Evolutionary conservation across 2,797 vertebrate species (phyloP), one percentile per base, ranked within the genome.

Genomic region (Cheirogaleus major): DNA sequence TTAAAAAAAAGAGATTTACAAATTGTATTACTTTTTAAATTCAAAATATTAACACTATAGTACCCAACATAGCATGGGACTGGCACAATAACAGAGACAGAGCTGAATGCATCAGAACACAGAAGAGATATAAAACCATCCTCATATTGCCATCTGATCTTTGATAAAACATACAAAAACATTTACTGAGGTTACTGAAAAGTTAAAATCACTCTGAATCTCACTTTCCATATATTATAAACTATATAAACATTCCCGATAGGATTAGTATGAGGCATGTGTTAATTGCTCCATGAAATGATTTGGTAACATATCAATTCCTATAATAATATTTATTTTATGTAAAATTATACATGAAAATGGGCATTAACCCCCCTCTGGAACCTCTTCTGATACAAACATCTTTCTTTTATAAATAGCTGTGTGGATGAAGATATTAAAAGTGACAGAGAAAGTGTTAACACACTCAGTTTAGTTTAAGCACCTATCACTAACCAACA

Each of bases 401-500:
- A 7, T 69, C 35, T 90, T 48, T n/a, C 17, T 83, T 84, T 41
- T 67, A 78, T 82, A 95, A 96, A 95, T 43, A 88, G 11, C 69
- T 82, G 4, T 88, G 82, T 76, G 30, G 10, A 14, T 83, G 59
- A 93, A 87, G 30, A 94, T 67, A 93, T 76, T 22, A 72, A 89
- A 94, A 82, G 30, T 38, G 73, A 92, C 70, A 91, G 70, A 72
- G 20, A 84, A 90, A 83, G 25, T 52, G 5, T 83, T 70, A 94
- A 30, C n/a, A 76, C 12, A 55, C 67, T 96, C 63, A 61, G 83
- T 93, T 92, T 88, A 88, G 55, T 88, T 89, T 93, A 84, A 93
- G 59, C 55, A 90, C 91, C 61, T 70, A 80, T 97, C 89, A 93
- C 35, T 23, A 89, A 93, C 32, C 50, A 91, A 45, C 32, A 69